Evolutionary conservation across 2,888 invertebrate species (phyloP).

Genomic region (Anarsia innoxiella): DNA sequence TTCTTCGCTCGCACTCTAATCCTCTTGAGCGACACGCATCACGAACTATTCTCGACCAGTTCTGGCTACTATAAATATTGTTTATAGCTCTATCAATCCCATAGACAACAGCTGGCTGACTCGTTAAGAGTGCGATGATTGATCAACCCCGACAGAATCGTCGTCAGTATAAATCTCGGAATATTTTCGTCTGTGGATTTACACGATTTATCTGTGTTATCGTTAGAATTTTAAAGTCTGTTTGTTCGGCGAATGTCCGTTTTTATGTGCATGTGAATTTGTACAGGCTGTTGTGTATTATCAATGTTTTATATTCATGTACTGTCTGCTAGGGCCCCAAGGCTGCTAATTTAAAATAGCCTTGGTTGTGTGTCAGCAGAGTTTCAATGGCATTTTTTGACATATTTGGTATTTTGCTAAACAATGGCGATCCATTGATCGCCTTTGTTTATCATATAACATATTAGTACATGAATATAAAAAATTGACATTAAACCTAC

Average conservation of each 20-base stretch:
- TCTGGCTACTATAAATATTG: slow-evolving; percentile 62
- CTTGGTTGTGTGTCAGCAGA: too few species aligned
- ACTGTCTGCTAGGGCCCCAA: too few species aligned
- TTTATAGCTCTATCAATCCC: slow-evolving; percentile 70
- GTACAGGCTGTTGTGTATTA: too few species aligned
- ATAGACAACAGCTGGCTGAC: slow-evolving; percentile 58
- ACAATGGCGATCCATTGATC: too few species aligned
- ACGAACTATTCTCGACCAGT: slow-evolving; percentile 50
- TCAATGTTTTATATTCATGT: too few species aligned
- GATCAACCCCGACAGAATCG: slow-evolving; percentile 45
- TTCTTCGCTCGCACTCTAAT: slow-evolving; percentile 18
- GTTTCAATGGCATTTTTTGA: too few species aligned
- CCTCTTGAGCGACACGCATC: slow-evolving; percentile 47
- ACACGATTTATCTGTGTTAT: slow-evolving; percentile 26
- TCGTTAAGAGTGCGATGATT: slow-evolving; percentile 70
- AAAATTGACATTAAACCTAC: too few species aligned
- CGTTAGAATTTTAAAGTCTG: slow-evolving; percentile 4
- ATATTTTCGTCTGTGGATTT: slow-evolving; percentile 32
- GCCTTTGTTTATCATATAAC: too few species aligned
- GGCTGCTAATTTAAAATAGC: too few species aligned
- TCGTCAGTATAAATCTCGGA: slow-evolving; percentile 28
- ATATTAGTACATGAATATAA: too few species aligned
- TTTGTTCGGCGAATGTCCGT: not conserved
- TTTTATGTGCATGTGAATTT: not conserved
- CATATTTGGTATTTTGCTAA: too few species aligned